phyloP scores from a whole-genome alignment of 1,140 invertebrate species.

The Harpegnathos saltator region DNA sequence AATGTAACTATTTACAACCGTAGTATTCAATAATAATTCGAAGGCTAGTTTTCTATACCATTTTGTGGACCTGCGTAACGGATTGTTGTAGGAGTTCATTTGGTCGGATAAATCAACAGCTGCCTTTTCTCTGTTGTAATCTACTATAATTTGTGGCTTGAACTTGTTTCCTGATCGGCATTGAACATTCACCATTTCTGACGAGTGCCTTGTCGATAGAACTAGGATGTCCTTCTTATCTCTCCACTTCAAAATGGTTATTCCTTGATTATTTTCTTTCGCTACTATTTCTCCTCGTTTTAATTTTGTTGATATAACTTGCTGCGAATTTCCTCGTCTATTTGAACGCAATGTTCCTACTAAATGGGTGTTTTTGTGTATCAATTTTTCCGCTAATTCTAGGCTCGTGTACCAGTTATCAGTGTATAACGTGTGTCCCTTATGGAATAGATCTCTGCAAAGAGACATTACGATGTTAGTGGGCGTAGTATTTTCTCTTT shows the following conservation, averaged over 20 bases:
- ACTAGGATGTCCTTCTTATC: slow-evolving; percentile 80
- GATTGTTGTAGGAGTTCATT: slow-evolving; percentile 80
- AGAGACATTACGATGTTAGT: slow-evolving; percentile 77
- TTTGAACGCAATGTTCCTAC: slow-evolving; percentile 78
- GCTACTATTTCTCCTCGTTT: slow-evolving; percentile 76
- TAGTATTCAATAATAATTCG: slow-evolving; percentile 80
- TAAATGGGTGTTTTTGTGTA: slow-evolving; percentile 77
- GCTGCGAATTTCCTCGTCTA: slow-evolving; percentile 71
- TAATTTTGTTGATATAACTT: slow-evolving; percentile 76
- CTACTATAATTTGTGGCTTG: slow-evolving; percentile 77
- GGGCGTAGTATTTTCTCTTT: slow-evolving; percentile 76
- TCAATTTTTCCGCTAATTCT: slow-evolving; percentile 76
- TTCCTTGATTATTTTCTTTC: slow-evolving; percentile 76
- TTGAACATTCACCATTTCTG: slow-evolving; percentile 72
- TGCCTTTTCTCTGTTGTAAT: slow-evolving; percentile 80
- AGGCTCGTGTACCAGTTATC: slow-evolving; percentile 84
- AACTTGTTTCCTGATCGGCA: slow-evolving; percentile 69
- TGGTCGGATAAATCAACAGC: slow-evolving; percentile 83
- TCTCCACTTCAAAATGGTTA: slow-evolving; percentile 80
- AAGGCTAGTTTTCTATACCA: slow-evolving; percentile 83
- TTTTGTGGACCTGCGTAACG: slow-evolving; percentile 79
- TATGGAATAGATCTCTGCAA: slow-evolving; percentile 74
- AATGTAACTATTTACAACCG: slow-evolving; percentile 55
- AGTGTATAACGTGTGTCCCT: slow-evolving; percentile 80
- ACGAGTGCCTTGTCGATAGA: slow-evolving; percentile 76